Evolutionary conservation across 1,140 invertebrate genomes (phyloP), one percentile per base, ranked within the genome.

Genomic region (Pseudomyrmex dendroicus): DNA sequence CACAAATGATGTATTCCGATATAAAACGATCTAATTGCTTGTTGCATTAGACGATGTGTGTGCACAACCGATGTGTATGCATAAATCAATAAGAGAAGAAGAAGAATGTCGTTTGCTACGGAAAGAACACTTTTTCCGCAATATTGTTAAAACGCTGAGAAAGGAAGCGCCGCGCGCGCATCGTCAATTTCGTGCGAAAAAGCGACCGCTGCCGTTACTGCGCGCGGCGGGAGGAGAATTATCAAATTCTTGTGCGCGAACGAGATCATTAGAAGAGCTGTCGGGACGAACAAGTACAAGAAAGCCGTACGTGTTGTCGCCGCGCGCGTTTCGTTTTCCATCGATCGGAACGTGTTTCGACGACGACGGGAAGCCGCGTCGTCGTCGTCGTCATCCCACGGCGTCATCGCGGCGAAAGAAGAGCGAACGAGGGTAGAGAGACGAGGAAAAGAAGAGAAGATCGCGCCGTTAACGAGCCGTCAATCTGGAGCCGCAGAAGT

Each of bases 241-340:
- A 72, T 87, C 83, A 77, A 87, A 88, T 88, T 88, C 86, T 76
- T 77, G 52, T 54, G 12, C 46, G 57, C 73, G 82, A 77, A 88
- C 86, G 57, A 85, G 86, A 87, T 87, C 83, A 85, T 87, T 88
- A 88, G 61, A 62, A 83, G 56, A 50, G 50, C 67, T 76, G 57
- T 63, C 66, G 61, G 57, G 76, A 73, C 56, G 61, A 74, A 52
- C 64, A 62, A 4, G 59, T n/a, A 25, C 82, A 88, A 88, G 86
- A 88, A 87, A 44, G 73, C 25, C 13, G 86, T 88, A 88, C 86
- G 86, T 88, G 86, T 78, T 15, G 74, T 63, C 56, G 76, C 50
- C 44, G 67, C 54, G 48, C 56, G 73, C 82, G 73, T 68, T 67
- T 35, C 35, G 35, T 35, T 35, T 35, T 62, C 61, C 86, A 82